These are phyloP conservation scores for Temnothorax longispinosus DNA, from an alignment of 1,140 invertebrate species.

Conservation along the genomic window DNA sequence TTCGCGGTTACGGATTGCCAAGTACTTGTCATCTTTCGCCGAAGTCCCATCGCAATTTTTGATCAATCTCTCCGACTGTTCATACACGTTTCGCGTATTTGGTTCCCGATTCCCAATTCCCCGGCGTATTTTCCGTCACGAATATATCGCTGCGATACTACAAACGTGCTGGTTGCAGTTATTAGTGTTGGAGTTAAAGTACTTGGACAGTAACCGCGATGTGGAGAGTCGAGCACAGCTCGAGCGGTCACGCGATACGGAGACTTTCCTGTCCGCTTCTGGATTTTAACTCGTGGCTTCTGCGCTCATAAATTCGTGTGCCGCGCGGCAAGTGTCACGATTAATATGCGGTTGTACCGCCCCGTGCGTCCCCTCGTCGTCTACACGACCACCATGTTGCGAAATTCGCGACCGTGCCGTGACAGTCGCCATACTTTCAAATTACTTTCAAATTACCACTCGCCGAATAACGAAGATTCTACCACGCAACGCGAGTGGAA, in stretches of 20 bases:
- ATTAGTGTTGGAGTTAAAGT: slow-evolving; percentile 57
- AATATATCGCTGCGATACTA: slow-evolving; percentile 18
- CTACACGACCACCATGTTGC: slow-evolving; percentile 12
- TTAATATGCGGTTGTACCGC: slow-evolving; percentile 68
- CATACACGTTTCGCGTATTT: not conserved
- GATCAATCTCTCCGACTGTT: not conserved
- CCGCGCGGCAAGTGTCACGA: slow-evolving; percentile 60
- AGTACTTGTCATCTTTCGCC: not conserved
- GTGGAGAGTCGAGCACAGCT: slow-evolving; percentile 54
- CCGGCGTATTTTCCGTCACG: not conserved
- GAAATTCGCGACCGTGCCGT: slow-evolving; percentile 57
- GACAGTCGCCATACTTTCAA: slow-evolving; percentile 56
- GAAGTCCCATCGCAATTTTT: slow-evolving; percentile 5
- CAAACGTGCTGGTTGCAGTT: slow-evolving; percentile 42
- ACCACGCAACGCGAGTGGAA: slow-evolving; percentile 39
- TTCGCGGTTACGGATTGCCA: not conserved
- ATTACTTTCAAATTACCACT: slow-evolving; percentile 67
- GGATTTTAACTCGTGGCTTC: slow-evolving; percentile 60
- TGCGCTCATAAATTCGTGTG: slow-evolving; percentile 68
- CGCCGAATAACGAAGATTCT: slow-evolving; percentile 26
- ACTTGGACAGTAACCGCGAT: slow-evolving; percentile 58
- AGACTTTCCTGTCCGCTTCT: slow-evolving; percentile 53
- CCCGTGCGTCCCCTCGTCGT: not conserved
- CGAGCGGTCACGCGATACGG: slow-evolving; percentile 69
- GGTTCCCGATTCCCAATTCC: not conserved